Evolutionary conservation across 2,888 invertebrate genomes (phyloP).

Genomic region (Gymnocheta viridis): DNA sequence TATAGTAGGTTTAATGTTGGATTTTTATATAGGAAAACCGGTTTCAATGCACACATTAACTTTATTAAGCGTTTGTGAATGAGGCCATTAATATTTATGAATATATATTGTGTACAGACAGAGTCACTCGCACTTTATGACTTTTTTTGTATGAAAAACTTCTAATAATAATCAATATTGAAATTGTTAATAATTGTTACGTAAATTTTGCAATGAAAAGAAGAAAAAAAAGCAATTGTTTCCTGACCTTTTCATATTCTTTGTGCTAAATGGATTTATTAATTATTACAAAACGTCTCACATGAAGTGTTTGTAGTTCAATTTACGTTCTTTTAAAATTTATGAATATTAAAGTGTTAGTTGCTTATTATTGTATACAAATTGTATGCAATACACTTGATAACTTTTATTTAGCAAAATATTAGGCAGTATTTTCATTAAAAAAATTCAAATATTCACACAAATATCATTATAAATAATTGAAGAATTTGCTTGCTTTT

Average conservation of each 20-base stretch:
- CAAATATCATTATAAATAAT: background rate
- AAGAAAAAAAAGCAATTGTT: constrained; percentile 1
- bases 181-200: background rate
- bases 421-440: background rate
- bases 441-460: background rate
- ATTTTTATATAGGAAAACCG: too few species aligned
- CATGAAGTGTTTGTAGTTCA: constrained; percentile 26
- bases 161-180: background rate
- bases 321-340: constrained; percentile 5
- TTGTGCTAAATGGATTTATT: background rate
- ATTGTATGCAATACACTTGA: background rate
- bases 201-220: background rate
- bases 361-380: background rate
- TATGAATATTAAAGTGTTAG: constrained; percentile 5
- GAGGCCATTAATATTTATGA: too few species aligned
- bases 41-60: too few species aligned
- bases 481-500: background rate
- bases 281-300: constrained; percentile 8
- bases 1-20: too few species aligned
- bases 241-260: constrained; percentile 23
- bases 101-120: too few species aligned
- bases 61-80: too few species aligned
- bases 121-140: too few species aligned
- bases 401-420: background rate
- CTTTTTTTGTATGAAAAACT: background rate